Base-by-base conservation (phyloP, 2,113 vertebrate species). In the Muscicapa adusta region DNA sequence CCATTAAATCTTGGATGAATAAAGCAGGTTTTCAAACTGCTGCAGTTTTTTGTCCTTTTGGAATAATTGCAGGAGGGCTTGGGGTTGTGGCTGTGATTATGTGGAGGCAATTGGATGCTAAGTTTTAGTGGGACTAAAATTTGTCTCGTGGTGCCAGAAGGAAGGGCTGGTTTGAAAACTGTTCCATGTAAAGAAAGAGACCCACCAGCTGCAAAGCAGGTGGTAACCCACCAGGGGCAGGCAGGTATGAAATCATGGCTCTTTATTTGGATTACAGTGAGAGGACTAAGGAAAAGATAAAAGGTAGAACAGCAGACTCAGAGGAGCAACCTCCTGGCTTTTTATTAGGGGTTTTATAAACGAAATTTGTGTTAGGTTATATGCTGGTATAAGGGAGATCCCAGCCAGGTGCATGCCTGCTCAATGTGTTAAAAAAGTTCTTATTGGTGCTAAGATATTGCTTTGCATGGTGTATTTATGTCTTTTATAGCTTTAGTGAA, bases 201-300 rank as follows among this genome's bases (percentile, higher is more conserved):
- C 34, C 48, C 65, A 81, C 38, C 83, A 86, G 88, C 89, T 95
- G 93, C 91, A 91, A 94, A 92, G 63, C 86, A 95, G 89, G 93
- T 93, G 88, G 88, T 67, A 81, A 86, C 86, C n/a, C 88, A 75
- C 88, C 83, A 91, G 88, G 95, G 68, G 72, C 67, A 77, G 43
- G 56, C 54, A 61, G 4, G 5, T 91, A 88, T 92, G 92, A 95
- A 92, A 93, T 92, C 72, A 70, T 8, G 31, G 72, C 34, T 92
- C 79, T 87, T 88, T 87, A 58, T 85, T 85, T 94, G 89, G 74
- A 58, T 66, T 89, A 9, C 40, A 70, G 24, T 31, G 74, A 85
- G 86, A 77, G 61, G 43, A 84, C 56, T 74, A 78, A 82, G 14
- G 42, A 50, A 85, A 70, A 34, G 24, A 54, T 83, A 54, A 87